Base-by-base conservation (phyloP, 2,888 invertebrate species). In the Ornithoptera alexandrae region DNA sequence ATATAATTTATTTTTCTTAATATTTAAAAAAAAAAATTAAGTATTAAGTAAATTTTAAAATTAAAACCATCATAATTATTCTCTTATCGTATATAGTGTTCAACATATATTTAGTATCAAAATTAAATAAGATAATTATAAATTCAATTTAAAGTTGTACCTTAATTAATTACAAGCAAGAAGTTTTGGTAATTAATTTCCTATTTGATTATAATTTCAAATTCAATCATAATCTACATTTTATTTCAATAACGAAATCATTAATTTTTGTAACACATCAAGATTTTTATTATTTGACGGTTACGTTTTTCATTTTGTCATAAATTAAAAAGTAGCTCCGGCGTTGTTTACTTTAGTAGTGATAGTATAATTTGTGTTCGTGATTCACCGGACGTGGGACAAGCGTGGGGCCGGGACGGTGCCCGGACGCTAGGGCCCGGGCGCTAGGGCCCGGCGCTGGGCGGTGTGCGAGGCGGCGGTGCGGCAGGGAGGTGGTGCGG, bases 311-410 rank as follows among this genome's bases (percentile, higher is more conserved):
- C 2, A 15, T 50, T 50, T 12, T 50, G 18, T 50, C 5, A 0
- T 50, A 17, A 50, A 50, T 15, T 17, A 18, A 50, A 50, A 5
- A 50, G 18, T 15, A 50, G 18, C 50, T 50, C 18, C 63, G 10
- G 17, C 18, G 53, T 64, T 42, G 72, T 77, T 70, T 77, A 75
- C 15, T 12, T 75, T 79, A 77, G 74, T 79, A 77, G 74, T 70
- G 73, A 69, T 74, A 72, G 71, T 74, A 72, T 73, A 71, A 67
- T 71, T 66, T 57, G 73, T 73, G 74, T 76, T 77, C 74, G 81
- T 82, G 85, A 88, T 88, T 90, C 89, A 88, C 86, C 88, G 93
- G 89, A 89, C 87, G 90, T 86, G 85, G 89, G 89, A 85, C 85
- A 83, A 82, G 81, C 79, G 81, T 76, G 79, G 71, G 69, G 63